These are phyloP conservation scores for Tenthredo notha DNA, from an alignment of 2,888 invertebrate species.

Conservation along the genomic window DNA sequence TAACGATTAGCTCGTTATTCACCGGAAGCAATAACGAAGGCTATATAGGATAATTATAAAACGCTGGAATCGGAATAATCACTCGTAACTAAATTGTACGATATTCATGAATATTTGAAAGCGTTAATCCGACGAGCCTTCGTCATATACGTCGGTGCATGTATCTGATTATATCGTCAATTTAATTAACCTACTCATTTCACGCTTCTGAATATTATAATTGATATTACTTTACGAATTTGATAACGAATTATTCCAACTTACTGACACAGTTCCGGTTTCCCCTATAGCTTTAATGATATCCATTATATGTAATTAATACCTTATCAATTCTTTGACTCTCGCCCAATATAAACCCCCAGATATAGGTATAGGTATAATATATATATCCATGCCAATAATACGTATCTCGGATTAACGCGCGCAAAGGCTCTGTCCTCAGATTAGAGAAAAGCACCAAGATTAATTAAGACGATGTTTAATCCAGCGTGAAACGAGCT, in stretches of 20 bases:
- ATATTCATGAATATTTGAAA: neutral
- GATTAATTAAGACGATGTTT: slow-evolving; percentile 62
- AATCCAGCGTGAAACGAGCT: slow-evolving; percentile 59
- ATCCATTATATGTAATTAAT: neutral
- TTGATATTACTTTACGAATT: neutral
- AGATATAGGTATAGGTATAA: neutral
- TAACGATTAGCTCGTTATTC: slow-evolving; percentile 21
- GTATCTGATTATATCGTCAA: neutral
- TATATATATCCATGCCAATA: neutral
- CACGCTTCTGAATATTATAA: neutral
- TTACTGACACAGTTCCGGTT: neutral
- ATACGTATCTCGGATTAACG: slow-evolving; percentile 8
- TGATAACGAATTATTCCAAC: neutral
- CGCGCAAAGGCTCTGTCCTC: neutral
- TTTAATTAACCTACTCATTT: neutral
- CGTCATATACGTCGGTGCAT: neutral
- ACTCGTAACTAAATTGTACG: neutral
- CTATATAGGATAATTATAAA: slow-evolving; percentile 1
- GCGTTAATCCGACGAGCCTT: neutral
- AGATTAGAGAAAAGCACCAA: slow-evolving; percentile 17
- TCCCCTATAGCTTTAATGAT: neutral
- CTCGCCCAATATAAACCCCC: neutral
- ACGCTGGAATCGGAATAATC: slow-evolving; percentile 20
- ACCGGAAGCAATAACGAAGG: neutral
- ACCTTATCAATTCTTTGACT: neutral